Conservation (phyloP, 2,797 vertebrate species). For the Crypturellus tataupa region DNA sequence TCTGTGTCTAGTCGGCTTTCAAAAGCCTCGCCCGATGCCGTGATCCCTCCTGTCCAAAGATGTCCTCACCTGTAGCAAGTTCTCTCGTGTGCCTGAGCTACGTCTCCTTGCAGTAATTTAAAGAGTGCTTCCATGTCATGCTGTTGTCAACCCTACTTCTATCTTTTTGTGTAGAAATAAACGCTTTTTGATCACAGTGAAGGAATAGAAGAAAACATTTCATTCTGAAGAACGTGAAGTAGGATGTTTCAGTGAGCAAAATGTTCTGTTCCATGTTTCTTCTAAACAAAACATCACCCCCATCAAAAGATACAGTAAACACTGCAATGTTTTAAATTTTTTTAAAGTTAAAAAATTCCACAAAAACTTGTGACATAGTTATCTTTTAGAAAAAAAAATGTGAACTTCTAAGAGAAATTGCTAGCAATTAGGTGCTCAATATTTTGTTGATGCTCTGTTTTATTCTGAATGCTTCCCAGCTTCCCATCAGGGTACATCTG, state of each 20-base stretch:
- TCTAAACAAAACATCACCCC: neutral
- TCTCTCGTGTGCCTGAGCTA: neutral
- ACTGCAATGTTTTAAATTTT: neutral
- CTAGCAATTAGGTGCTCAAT: neutral
- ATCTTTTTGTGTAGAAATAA: neutral
- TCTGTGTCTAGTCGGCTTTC: neutral
- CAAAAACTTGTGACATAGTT: neutral
- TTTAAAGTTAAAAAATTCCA: neutral
- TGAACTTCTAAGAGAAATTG: neutral
- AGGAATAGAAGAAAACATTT: too few species aligned
- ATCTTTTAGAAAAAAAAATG: neutral
- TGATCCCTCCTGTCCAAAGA: too few species aligned
- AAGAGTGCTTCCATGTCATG: neutral
- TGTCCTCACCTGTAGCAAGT: neutral
- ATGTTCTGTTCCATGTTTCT: neutral
- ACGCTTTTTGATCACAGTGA: neutral
- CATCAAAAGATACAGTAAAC: neutral
- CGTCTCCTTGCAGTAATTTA: neutral
- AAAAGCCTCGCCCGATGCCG: neutral
- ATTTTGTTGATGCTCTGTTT: neutral
- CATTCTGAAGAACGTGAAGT: neutral
- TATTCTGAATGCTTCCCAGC: neutral
- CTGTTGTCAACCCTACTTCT: neutral
- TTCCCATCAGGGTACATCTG: neutral
- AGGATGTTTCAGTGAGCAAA: neutral